Conservation (phyloP, 2,888 invertebrate genomes). For the Hypselothyrea guttata region DNA sequence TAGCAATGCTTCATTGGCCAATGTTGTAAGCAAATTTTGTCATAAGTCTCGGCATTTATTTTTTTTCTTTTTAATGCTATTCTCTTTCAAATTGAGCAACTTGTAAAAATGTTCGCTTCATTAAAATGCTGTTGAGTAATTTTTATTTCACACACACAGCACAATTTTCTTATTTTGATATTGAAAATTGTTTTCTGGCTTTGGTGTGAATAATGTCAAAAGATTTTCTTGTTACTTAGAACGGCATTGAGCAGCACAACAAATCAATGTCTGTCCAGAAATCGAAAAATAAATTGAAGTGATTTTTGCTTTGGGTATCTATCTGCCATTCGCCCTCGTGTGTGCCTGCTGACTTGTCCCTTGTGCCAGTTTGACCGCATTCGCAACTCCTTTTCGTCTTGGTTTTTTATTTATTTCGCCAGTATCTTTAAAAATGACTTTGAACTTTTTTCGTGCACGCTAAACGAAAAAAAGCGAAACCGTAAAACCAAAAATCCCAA, state of each 20-base stretch:
- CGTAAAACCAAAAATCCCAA: slow-evolving; percentile 24
- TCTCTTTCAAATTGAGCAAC: slow-evolving; percentile 20
- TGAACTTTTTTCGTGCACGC: slow-evolving; percentile 45
- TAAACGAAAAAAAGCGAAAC: too few species aligned
- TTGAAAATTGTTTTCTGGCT: slow-evolving; percentile 39
- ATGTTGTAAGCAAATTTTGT: slow-evolving; percentile 25
- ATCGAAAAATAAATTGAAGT: slow-evolving; percentile 76
- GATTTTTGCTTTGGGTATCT: slow-evolving; percentile 48
- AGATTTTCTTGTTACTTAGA: slow-evolving; percentile 37
- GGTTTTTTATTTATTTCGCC: slow-evolving; percentile 17
- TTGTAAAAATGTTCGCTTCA: slow-evolving; percentile 33
- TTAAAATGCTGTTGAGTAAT: slow-evolving; percentile 50
- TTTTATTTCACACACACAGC: slow-evolving; percentile 23
- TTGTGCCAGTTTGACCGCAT: slow-evolving; percentile 37
- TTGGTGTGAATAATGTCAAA: slow-evolving; percentile 51
- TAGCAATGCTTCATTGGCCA: slow-evolving; percentile 51
- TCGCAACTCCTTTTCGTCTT: slow-evolving; percentile 24
- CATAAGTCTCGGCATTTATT: slow-evolving; percentile 16
- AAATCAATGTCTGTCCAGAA: slow-evolving; percentile 58
- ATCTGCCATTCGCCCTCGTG: slow-evolving; percentile 4
- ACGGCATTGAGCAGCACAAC: slow-evolving; percentile 36
- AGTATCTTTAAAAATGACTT: slow-evolving; percentile 66
- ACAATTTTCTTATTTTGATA: slow-evolving; percentile 16
- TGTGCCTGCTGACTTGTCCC: slow-evolving; percentile 33
- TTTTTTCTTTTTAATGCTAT: slow-evolving; percentile 14